phyloP scores from a whole-genome alignment of 2,888 invertebrate species.

The Apotomis turbidana region DNA sequence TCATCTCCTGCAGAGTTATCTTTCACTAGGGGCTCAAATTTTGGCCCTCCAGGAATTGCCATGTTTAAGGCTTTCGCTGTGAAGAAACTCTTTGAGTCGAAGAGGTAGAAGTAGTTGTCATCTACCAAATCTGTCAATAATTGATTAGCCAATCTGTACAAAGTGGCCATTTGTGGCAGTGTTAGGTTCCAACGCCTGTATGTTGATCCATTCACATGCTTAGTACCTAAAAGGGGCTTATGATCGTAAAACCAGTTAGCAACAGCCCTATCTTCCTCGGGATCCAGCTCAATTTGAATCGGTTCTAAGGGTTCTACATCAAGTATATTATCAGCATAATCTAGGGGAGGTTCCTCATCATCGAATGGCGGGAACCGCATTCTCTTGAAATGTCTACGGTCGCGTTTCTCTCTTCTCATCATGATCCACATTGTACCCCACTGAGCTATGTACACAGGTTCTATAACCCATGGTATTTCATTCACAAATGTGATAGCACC shows the following conservation, averaged over 20 bases:
- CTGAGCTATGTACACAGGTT: slow-evolving; percentile 99
- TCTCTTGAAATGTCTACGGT: slow-evolving; percentile 98
- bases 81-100: slow-evolving; percentile 99
- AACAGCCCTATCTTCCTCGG: slow-evolving; percentile 96
- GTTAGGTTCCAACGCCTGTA: slow-evolving; percentile 98
- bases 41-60: slow-evolving; percentile 99
- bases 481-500: slow-evolving; percentile 99
- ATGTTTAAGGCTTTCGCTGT: slow-evolving; percentile 99
- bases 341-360: slow-evolving; percentile 99
- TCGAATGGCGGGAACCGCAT: slow-evolving; percentile 99
- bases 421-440: slow-evolving; percentile 99
- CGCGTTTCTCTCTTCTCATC: slow-evolving; percentile 99
- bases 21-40: slow-evolving; percentile 99
- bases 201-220: slow-evolving; percentile 97
- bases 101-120: slow-evolving; percentile 99
- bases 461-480: slow-evolving; percentile 99
- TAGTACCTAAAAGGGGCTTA: slow-evolving; percentile 96
- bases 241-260: slow-evolving; percentile 99
- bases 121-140: slow-evolving; percentile 98
- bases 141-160: slow-evolving; percentile 99
- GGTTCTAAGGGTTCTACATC: slow-evolving; percentile 99
- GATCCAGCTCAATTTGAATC: slow-evolving; percentile 98
- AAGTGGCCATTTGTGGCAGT: slow-evolving; percentile 98
- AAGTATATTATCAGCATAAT: slow-evolving; percentile 99
- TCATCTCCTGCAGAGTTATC: slow-evolving; percentile 99